Evolutionary conservation across 35 echinoderm and acorn worm species (phyloP).

Genomic region (Stichopus chloronotus): DNA sequence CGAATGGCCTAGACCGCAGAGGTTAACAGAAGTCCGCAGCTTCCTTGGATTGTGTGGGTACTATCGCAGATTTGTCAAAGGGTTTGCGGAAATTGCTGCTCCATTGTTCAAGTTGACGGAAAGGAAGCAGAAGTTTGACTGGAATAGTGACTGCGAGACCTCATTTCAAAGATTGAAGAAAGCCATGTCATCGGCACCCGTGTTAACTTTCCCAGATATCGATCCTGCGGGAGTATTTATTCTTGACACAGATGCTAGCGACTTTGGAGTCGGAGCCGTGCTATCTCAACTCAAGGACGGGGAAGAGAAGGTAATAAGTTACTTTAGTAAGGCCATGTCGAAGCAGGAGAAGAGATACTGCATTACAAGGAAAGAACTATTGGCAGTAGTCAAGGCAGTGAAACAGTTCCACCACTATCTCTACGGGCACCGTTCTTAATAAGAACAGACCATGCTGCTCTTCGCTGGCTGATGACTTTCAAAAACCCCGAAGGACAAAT

Average conservation of each 20-base stretch:
- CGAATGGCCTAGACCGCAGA: slow-evolving; percentile 34
- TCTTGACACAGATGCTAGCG: slow-evolving; percentile 77
- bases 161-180: slow-evolving; percentile 32
- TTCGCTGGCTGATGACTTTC: slow-evolving; percentile 68
- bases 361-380: slow-evolving; percentile 46
- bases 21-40: slow-evolving; percentile 28
- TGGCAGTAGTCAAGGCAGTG: slow-evolving; percentile 42
- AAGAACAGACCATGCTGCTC: slow-evolving; percentile 63
- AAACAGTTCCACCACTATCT: slow-evolving; percentile 50
- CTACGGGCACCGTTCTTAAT: slow-evolving; percentile 26
- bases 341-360: slow-evolving; percentile 51
- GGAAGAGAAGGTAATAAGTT: slow-evolving; percentile 48
- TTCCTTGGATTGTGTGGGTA: slow-evolving; percentile 43
- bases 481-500: slow-evolving; percentile 69
- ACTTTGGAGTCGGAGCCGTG: slow-evolving; percentile 58
- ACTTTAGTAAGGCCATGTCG: slow-evolving; percentile 34
- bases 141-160: not conserved
- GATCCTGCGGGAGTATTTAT: slow-evolving; percentile 23
- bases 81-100: slow-evolving; percentile 28
- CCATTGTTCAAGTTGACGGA: slow-evolving; percentile 36
- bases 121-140: slow-evolving; percentile 39
- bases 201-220: slow-evolving; percentile 68
- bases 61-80: slow-evolving; percentile 35
- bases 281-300: slow-evolving; percentile 72
- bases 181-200: slow-evolving; percentile 36